A percentile compares a stretch with the other conserved stretches of the same genome.
Conservation (phyloP, 2,797 vertebrate species). For the Acanthurus lineatus region DNA sequence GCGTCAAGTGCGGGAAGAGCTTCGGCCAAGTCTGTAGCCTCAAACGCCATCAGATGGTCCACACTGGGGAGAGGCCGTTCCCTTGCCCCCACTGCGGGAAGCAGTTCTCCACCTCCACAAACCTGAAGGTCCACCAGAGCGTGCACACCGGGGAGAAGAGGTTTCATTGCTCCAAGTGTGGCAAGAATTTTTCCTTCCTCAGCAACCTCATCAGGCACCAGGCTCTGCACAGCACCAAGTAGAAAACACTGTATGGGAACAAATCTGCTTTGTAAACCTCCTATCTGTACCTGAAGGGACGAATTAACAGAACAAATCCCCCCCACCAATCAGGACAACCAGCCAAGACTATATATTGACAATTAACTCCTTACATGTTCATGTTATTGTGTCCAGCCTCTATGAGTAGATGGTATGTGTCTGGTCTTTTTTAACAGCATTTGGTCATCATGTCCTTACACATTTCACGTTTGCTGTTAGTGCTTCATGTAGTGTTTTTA, state of each 20-base stretch:
- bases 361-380: background rate
- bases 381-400: background rate
- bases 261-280: background rate
- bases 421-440: background rate
- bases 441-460: background rate
- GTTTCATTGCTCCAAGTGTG: slow-evolving; percentile 73
- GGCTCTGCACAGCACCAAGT: slow-evolving; percentile 54
- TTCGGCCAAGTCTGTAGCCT: slow-evolving; percentile 74
- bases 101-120: slow-evolving; percentile 72
- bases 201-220: slow-evolving; percentile 76
- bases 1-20: slow-evolving; percentile 70
- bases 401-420: background rate
- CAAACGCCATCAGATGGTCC: slow-evolving; percentile 75
- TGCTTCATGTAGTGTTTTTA: background rate
- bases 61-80: slow-evolving; percentile 70
- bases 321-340: background rate
- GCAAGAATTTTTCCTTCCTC: slow-evolving; percentile 74
- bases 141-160: slow-evolving; percentile 75
- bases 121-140: slow-evolving; percentile 76
- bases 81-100: slow-evolving; percentile 73
- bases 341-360: background rate
- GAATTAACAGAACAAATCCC: background rate
- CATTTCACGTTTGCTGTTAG: background rate
- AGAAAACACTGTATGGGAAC: background rate
- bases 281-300: background rate